phyloP scores from a whole-genome alignment of 2,113 vertebrate genomes.

The Seriola dumerili region DNA sequence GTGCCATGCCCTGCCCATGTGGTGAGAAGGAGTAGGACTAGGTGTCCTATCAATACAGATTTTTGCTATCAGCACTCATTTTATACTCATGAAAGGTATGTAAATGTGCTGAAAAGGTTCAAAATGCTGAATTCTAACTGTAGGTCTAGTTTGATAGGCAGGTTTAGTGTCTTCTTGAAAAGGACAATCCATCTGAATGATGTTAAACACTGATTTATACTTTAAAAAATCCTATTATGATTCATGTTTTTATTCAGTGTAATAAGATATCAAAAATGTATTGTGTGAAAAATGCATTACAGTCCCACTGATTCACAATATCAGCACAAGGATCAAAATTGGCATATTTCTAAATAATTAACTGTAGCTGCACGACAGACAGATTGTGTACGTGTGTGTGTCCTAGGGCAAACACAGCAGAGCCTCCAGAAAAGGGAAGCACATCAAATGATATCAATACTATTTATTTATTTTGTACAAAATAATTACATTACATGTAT shows the following conservation, averaged over 20 bases:
- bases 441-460: slow-evolving; percentile 47
- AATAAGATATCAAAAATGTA: slow-evolving; percentile 28
- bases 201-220: neutral
- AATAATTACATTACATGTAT: slow-evolving; percentile 46
- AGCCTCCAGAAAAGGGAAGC: slow-evolving; percentile 20
- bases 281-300: neutral
- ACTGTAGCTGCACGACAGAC: slow-evolving; percentile 20
- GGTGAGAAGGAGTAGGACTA: neutral
- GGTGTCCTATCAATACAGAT: neutral
- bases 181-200: neutral
- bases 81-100: neutral
- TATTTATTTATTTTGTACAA: slow-evolving; percentile 51
- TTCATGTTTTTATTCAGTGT: slow-evolving; percentile 20
- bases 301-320: slow-evolving; percentile 8
- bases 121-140: neutral
- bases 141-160: neutral
- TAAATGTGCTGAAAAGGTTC: neutral
- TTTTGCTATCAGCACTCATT: neutral
- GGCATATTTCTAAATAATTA: slow-evolving; percentile 24
- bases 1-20: neutral
- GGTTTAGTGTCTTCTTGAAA: neutral
- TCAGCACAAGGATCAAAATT: slow-evolving; percentile 1
- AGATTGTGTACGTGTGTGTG: slow-evolving; percentile 9
- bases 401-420: slow-evolving; percentile 23
- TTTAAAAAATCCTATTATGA: slow-evolving; percentile 25